phyloP scores from a whole-genome alignment of 2,797 vertebrate genomes.

The Galagoides demidoff region DNA sequence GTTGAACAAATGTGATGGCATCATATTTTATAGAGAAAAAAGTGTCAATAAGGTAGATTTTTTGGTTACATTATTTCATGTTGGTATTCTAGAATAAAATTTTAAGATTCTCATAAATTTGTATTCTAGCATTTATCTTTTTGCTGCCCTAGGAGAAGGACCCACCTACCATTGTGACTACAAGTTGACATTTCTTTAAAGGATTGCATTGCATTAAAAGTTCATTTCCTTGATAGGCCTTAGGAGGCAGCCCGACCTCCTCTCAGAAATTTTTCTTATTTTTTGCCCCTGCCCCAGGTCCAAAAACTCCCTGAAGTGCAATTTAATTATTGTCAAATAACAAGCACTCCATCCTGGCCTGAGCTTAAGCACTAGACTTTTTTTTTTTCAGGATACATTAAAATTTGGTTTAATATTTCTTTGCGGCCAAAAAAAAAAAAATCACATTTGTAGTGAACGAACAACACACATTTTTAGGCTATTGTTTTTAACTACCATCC shows the following conservation, averaged over 20 bases:
- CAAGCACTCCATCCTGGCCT: not conserved
- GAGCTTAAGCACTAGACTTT: not conserved
- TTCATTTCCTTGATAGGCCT: slow-evolving; percentile 43
- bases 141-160: not conserved
- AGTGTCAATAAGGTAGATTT: not conserved
- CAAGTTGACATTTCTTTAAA: slow-evolving; percentile 54
- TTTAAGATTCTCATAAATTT: not conserved
- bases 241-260: not conserved
- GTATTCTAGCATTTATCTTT: not conserved
- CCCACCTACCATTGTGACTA: not conserved
- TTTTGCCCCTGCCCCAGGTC: not conserved
- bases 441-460: no score
- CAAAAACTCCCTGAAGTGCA: not conserved
- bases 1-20: slow-evolving; percentile 1
- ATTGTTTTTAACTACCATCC: no score
- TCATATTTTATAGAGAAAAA: not conserved
- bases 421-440: no score
- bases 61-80: slow-evolving; percentile 2
- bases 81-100: not conserved
- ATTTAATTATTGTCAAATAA: slow-evolving; percentile 28
- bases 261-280: slow-evolving; percentile 26
- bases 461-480: no score
- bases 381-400: not conserved
- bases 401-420: no score
- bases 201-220: not conserved